A percentile compares a stretch with the other conserved stretches of the same genome.
phyloP scores from a whole-genome alignment of 2,888 invertebrate genomes.

The Aricia artaxerxes region DNA sequence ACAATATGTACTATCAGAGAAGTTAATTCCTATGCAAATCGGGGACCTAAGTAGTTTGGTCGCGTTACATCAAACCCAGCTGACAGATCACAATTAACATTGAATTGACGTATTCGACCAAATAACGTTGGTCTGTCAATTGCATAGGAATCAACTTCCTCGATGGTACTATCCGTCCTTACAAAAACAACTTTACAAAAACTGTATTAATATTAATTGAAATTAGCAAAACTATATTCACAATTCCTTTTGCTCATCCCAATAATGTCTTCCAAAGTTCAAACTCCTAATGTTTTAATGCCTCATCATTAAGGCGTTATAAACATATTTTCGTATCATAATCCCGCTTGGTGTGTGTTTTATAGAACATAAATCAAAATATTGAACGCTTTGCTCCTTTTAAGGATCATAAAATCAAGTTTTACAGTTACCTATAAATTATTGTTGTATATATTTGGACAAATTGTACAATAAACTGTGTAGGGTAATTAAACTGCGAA shows the following conservation, averaged over 20 bases:
- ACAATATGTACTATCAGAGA: too few species aligned
- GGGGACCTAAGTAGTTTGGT: too few species aligned
- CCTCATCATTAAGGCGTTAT: background rate
- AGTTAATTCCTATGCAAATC: too few species aligned
- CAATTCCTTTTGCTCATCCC: too few species aligned
- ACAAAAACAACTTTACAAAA: too few species aligned
- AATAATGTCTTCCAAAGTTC: background rate
- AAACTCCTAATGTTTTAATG: background rate
- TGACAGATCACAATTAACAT: too few species aligned
- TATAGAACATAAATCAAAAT: slow-evolving; percentile 10
- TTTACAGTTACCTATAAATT: slow-evolving; percentile 19
- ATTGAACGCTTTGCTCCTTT: slow-evolving; percentile 2
- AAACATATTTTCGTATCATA: background rate
- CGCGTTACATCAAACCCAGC: too few species aligned
- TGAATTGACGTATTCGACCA: too few species aligned
- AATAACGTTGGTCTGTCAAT: too few species aligned
- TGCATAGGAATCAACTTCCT: too few species aligned
- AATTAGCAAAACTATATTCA: background rate
- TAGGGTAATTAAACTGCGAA: slow-evolving; percentile 33
- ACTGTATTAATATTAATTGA: background rate
- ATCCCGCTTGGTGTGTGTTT: background rate
- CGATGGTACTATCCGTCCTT: too few species aligned
- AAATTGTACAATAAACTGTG: slow-evolving; percentile 41
- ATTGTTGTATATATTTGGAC: slow-evolving; percentile 23
- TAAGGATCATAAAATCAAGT: slow-evolving; percentile 21